These are phyloP conservation scores for Ceramica pisi DNA, from an alignment of 2,888 invertebrate genomes.

Conservation along the genomic window DNA sequence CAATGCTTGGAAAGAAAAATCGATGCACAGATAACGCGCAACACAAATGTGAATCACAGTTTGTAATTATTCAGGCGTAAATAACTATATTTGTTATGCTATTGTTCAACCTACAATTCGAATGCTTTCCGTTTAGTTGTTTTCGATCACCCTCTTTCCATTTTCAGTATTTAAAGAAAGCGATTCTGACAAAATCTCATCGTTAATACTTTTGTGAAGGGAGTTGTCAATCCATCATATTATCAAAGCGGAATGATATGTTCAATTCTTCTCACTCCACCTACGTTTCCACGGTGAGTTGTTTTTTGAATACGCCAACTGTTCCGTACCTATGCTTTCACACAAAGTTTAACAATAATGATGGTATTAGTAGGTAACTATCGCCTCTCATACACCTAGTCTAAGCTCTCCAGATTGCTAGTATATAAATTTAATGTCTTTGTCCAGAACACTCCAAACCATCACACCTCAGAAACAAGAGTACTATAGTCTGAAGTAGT, in stretches of 20 bases:
- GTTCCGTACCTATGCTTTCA: not conserved
- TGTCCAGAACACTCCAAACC: too few species aligned
- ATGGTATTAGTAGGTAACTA: not conserved
- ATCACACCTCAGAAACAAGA: not conserved
- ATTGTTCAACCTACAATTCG: not conserved
- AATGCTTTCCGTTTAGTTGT: not conserved
- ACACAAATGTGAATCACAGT: slow-evolving; percentile 15
- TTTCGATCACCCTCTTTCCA: not conserved
- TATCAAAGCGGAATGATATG: too few species aligned
- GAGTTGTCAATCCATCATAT: too few species aligned
- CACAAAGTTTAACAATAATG: not conserved
- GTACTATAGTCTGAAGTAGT: not conserved
- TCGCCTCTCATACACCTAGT: not conserved
- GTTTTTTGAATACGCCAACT: too few species aligned
- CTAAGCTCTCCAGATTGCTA: too few species aligned
- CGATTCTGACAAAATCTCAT: too few species aligned
- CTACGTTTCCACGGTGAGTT: too few species aligned
- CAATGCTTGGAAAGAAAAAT: slow-evolving; percentile 45
- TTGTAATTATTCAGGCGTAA: not conserved
- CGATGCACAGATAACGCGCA: slow-evolving; percentile 50
- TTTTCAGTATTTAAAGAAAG: not conserved
- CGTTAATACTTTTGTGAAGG: too few species aligned
- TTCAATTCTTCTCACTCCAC: too few species aligned
- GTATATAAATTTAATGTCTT: too few species aligned
- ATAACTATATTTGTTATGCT: not conserved